These are phyloP conservation scores for Halesus radiatus DNA, from an alignment of 1,140 invertebrate species.

Conservation along the genomic window DNA sequence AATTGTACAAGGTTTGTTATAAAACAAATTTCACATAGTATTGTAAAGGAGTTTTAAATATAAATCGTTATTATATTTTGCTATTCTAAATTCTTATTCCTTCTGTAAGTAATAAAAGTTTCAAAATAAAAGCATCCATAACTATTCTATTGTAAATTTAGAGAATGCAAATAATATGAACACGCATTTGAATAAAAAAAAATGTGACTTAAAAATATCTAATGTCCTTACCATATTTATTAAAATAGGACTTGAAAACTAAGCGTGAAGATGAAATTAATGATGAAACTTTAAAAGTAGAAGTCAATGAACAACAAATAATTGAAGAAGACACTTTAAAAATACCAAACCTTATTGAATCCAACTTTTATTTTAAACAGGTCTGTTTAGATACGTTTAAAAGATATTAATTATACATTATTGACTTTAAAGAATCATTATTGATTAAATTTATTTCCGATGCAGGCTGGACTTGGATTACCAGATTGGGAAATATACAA, in stretches of 20 bases:
- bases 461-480: constrained; percentile 40
- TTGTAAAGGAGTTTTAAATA: too few relatives aligned
- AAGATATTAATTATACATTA: background rate
- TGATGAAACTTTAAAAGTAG: constrained; percentile 23
- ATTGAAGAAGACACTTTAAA: constrained; percentile 22
- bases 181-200: too few relatives aligned
- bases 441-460: constrained; percentile 7
- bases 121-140: too few relatives aligned
- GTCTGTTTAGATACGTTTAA: constrained; percentile 7
- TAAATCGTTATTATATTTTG: background rate
- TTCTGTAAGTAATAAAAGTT: too few relatives aligned
- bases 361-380: constrained; percentile 43
- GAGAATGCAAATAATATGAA: too few relatives aligned
- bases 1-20: constrained; percentile 31
- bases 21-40: too few relatives aligned
- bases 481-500: constrained; percentile 39
- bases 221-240: background rate
- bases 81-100: background rate
- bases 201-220: background rate
- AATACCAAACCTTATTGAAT: constrained; percentile 42
- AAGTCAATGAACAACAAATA: constrained; percentile 8
- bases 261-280: constrained; percentile 20
- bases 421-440: background rate
- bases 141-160: too few relatives aligned
- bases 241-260: constrained; percentile 24